Evolutionary conservation across 2,888 invertebrate species (phyloP).

Genomic region (Chloroclystis v-ata): DNA sequence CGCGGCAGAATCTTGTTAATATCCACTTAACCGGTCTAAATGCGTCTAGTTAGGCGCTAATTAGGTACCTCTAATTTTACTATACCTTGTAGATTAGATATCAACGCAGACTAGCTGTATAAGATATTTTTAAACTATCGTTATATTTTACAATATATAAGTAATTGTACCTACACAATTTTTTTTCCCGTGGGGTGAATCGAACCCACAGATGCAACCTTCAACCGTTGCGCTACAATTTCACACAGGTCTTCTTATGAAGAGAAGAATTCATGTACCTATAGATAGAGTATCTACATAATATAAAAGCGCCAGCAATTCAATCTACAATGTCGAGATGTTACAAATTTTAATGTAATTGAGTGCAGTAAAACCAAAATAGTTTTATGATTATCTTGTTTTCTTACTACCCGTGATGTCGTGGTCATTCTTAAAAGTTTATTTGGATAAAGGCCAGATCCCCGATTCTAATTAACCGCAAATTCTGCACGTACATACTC

Average conservation of each 20-base stretch:
- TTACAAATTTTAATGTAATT: constrained; percentile 11
- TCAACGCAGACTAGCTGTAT: constrained; percentile 1
- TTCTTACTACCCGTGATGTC: constrained; percentile 10
- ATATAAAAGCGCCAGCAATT: constrained; percentile 1
- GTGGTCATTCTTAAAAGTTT: constrained; percentile 15
- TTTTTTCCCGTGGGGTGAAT: no score
- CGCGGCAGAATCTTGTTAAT: constrained; percentile 39
- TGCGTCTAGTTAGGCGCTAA: constrained; percentile 44
- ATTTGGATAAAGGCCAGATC: constrained; percentile 13
- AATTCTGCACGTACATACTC: not conserved
- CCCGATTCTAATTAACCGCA: not conserved
- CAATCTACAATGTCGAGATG: constrained; percentile 4
- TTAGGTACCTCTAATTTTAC: constrained; percentile 45
- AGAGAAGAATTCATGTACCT: no score
- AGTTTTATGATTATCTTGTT: constrained; percentile 21
- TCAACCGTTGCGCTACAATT: no score
- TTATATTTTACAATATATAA: no score
- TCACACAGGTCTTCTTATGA: no score
- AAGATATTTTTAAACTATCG: no score
- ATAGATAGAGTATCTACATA: no score
- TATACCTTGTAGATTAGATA: constrained; percentile 24
- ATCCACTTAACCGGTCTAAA: constrained; percentile 48
- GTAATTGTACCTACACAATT: no score
- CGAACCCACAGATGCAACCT: no score
- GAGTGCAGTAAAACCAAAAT: constrained; percentile 25